phyloP scores from a whole-genome alignment of 2,888 invertebrate species.

The Andrena minutula region DNA sequence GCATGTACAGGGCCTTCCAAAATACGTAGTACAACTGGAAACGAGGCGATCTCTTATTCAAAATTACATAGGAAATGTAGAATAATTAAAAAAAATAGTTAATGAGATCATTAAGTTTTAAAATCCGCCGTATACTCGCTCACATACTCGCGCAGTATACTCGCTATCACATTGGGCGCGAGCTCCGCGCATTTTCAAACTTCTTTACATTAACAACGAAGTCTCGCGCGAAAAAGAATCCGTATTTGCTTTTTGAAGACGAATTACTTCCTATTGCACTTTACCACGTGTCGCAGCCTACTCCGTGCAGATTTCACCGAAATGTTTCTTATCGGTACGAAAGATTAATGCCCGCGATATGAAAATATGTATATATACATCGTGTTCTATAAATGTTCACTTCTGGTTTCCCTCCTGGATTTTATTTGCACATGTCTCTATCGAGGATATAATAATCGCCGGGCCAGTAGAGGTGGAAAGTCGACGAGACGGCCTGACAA shows the following conservation, averaged over 20 bases:
- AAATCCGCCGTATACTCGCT: background rate
- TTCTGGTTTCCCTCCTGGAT: background rate
- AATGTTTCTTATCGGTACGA: background rate
- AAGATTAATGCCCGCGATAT: background rate
- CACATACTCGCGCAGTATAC: background rate
- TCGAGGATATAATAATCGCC: conserved; percentile 51
- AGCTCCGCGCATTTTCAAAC: background rate
- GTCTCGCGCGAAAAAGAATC: background rate
- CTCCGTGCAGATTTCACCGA: background rate
- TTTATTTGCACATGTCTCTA: conserved; percentile 34
- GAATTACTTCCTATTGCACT: background rate
- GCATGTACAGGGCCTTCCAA: background rate
- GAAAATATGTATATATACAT: background rate
- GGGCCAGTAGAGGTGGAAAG: conserved; percentile 50
- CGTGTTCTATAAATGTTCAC: background rate
- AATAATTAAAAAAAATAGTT: no score
- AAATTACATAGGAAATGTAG: no score
- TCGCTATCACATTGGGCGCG: background rate
- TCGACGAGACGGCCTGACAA: conserved; percentile 62
- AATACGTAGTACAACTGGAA: background rate
- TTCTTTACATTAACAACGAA: background rate
- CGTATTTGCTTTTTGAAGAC: no score
- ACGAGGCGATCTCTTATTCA: background rate
- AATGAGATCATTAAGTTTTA: background rate
- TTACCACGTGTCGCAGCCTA: no score